Evolutionary conservation across 2,888 invertebrate genomes (phyloP).

Genomic region (Brachycybe producta): DNA sequence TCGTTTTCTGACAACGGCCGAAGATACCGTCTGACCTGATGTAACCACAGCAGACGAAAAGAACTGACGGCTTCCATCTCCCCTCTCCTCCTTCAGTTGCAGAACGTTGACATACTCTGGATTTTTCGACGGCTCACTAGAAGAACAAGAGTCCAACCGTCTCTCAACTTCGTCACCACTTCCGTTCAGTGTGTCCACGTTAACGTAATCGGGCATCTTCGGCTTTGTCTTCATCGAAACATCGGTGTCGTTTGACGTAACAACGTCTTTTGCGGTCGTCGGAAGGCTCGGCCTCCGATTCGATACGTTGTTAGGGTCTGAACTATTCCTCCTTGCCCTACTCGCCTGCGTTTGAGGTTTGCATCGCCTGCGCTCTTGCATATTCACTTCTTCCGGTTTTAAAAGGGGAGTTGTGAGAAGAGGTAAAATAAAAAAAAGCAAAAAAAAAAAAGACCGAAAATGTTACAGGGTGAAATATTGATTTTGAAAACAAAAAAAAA

Average conservation of each 20-base stretch:
- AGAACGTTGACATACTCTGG: slow-evolving; percentile 13
- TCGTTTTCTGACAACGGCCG: slow-evolving; percentile 1
- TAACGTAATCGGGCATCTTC: slow-evolving; percentile 23
- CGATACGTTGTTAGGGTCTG: no score
- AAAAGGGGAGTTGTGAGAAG: slow-evolving; percentile 6
- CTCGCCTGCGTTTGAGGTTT: slow-evolving; percentile 16
- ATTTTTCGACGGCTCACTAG: background rate
- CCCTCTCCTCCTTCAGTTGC: background rate
- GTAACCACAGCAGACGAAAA: background rate
- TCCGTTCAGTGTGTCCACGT: slow-evolving; percentile 19
- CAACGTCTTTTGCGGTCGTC: no score
- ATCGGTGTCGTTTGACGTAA: background rate
- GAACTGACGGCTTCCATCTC: no score
- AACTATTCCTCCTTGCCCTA: slow-evolving; percentile 17
- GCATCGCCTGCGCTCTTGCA: slow-evolving; percentile 9
- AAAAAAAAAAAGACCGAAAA: slow-evolving; percentile 10
- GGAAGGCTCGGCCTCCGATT: no score
- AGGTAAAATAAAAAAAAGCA: slow-evolving; percentile 9
- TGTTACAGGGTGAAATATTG: background rate
- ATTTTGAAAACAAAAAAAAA: background rate
- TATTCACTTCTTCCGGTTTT: slow-evolving; percentile 12
- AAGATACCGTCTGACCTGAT: no score
- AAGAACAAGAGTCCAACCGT: no score
- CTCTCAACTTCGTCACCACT: background rate
- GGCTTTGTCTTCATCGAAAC: background rate